Percentiles rank a stretch among this genome's conserved stretches.
phyloP scores from a whole-genome alignment of 1,140 invertebrate species.

The Saxidomus purpurata region DNA sequence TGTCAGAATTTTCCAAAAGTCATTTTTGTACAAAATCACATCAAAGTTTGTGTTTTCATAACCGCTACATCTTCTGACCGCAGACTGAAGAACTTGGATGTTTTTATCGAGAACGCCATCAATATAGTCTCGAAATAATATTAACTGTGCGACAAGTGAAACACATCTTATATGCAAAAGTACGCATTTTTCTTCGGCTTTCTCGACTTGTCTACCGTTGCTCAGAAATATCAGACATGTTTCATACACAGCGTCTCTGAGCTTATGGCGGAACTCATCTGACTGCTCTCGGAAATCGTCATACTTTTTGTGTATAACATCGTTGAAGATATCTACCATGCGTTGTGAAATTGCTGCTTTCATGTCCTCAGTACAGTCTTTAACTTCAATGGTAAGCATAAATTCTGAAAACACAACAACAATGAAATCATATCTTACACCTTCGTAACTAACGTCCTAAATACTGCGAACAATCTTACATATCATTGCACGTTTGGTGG shows the following conservation, averaged over 20 bases:
- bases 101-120: neutral
- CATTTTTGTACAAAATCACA: neutral
- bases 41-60: neutral
- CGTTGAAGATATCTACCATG: neutral
- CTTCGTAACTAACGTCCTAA: too few species aligned
- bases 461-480: too few species aligned
- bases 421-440: too few species aligned
- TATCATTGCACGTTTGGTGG: too few species aligned
- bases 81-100: neutral
- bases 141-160: neutral
- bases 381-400: neutral
- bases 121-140: neutral
- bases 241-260: neutral
- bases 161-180: neutral
- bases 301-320: neutral
- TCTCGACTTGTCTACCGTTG: neutral
- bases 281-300: neutral
- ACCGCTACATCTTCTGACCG: neutral
- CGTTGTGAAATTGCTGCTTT: neutral
- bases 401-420: neutral
- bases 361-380: neutral
- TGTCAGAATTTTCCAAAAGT: neutral
- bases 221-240: neutral
- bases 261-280: neutral
- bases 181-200: neutral